Percentiles rank a stretch among this genome's conserved stretches.
These are phyloP conservation scores for Pollimyrus isidori DNA, from an alignment of 2,113 vertebrate genomes.

Conservation along the genomic window DNA sequence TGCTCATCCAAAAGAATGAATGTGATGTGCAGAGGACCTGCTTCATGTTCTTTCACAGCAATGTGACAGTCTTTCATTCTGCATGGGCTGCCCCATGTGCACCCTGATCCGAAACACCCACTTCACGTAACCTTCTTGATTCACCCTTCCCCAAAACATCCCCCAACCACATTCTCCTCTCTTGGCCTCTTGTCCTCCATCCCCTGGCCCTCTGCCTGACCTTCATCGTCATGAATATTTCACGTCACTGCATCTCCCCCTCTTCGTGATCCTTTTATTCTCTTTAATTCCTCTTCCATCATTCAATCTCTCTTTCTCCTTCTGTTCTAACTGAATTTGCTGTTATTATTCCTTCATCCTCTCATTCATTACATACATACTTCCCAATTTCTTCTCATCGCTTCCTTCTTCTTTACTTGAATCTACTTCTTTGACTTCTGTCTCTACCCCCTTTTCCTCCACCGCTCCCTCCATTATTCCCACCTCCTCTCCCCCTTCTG, in stretches of 20 bases:
- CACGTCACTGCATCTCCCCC: neutral
- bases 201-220: neutral
- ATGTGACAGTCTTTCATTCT: neutral
- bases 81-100: neutral
- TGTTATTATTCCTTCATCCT: neutral
- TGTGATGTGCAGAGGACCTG: neutral
- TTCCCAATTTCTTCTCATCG: neutral
- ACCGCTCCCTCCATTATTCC: neutral
- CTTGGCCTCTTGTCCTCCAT: neutral
- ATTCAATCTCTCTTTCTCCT: neutral
- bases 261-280: neutral
- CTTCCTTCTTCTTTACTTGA: neutral
- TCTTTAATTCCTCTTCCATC: neutral
- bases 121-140: neutral
- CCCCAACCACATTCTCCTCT: neutral
- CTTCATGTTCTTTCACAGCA: neutral
- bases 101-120: neutral
- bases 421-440: neutral
- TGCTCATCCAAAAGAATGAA: neutral
- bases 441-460: neutral
- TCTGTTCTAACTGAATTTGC: neutral
- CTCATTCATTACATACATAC: neutral
- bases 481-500: conserved; percentile 11
- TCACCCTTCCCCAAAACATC: neutral
- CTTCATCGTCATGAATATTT: neutral